A percentile compares a stretch with the other conserved stretches of the same genome.
Conservation (phyloP, 2,797 vertebrate genomes). For the Rallus crepitans region DNA sequence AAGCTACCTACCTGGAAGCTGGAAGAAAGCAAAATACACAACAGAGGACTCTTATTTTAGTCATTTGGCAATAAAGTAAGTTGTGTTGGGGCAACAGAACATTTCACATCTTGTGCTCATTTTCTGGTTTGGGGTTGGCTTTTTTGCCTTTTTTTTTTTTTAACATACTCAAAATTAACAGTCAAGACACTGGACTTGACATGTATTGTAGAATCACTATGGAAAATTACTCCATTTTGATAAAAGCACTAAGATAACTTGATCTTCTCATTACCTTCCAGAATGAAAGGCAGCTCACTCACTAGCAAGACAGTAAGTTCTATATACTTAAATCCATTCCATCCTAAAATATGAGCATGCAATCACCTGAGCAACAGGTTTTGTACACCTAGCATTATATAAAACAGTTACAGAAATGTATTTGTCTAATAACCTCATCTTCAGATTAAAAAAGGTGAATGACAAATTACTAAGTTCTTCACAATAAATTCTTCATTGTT, state of each 20-base stretch:
- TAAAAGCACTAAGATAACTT: neutral
- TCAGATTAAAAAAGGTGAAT: neutral
- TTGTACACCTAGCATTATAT: neutral
- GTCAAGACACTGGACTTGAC: neutral
- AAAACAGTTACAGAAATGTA: neutral
- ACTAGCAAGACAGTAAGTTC: neutral
- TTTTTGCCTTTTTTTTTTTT: neutral
- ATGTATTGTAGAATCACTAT: neutral
- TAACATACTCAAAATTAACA: neutral
- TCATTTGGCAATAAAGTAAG: neutral
- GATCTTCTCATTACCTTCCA: neutral
- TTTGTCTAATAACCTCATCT: neutral
- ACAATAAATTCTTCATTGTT: neutral
- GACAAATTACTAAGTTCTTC: neutral
- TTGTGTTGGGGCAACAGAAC: neutral
- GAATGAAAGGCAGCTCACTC: neutral
- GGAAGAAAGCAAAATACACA: neutral
- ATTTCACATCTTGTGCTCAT: neutral
- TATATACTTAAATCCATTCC: neutral
- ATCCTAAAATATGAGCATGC: neutral
- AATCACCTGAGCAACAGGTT: neutral
- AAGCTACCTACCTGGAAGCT: constrained; percentile 42
- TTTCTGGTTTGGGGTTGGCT: no score
- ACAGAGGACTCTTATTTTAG: neutral
- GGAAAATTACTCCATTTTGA: neutral